Percentiles rank a stretch among this genome's conserved stretches.
Conservation (phyloP, 2,888 invertebrate species). For the Melanotus villosus region DNA sequence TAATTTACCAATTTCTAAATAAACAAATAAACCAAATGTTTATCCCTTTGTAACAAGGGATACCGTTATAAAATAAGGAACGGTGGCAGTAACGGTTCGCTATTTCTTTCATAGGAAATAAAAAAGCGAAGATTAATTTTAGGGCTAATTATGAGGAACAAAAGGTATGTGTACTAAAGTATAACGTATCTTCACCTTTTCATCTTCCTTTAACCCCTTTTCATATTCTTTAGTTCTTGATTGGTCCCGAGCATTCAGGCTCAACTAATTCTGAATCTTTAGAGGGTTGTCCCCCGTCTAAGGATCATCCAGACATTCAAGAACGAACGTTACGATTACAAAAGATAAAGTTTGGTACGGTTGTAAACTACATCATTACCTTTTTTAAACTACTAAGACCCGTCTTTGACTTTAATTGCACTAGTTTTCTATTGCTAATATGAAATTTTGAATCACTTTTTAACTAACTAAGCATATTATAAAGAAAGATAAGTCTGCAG, state of each 20-base stretch:
- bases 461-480: too few species aligned
- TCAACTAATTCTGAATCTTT: slow-evolving; percentile 47
- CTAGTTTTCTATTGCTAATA: background rate
- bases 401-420: slow-evolving; percentile 18
- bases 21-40: too few species aligned
- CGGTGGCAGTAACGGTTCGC: slow-evolving; percentile 41
- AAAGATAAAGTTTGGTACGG: slow-evolving; percentile 34
- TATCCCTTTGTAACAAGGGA: background rate
- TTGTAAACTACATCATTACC: slow-evolving; percentile 29
- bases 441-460: too few species aligned
- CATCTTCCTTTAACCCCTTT: slow-evolving; percentile 42
- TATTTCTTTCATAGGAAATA: slow-evolving; percentile 22
- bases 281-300: slow-evolving; percentile 34
- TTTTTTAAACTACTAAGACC: slow-evolving; percentile 8
- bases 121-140: slow-evolving; percentile 45
- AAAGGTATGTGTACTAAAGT: slow-evolving; percentile 37
- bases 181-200: slow-evolving; percentile 50
- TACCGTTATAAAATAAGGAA: slow-evolving; percentile 15
- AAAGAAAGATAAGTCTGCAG: too few species aligned
- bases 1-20: too few species aligned
- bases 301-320: slow-evolving; percentile 42
- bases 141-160: slow-evolving; percentile 47
- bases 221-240: slow-evolving; percentile 33
- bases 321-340: slow-evolving; percentile 45
- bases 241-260: slow-evolving; percentile 47